Evolutionary conservation across 2,797 vertebrate species (phyloP).

Genomic region (Podarcis siculus): DNA sequence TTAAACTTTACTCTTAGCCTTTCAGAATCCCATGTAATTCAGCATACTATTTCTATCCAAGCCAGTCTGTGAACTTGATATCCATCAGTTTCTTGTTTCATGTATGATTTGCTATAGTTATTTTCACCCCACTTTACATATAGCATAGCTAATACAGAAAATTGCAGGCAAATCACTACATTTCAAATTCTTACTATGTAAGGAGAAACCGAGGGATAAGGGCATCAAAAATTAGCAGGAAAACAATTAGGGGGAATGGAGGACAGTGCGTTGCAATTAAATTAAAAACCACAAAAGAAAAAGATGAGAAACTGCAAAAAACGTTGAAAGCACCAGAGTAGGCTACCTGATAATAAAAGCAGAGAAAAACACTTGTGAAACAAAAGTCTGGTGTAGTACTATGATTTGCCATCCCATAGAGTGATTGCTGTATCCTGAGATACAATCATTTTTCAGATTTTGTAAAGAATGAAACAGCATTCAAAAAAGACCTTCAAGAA

Average conservation of each 20-base stretch:
- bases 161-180: background rate
- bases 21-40: background rate
- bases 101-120: background rate
- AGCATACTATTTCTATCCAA: background rate
- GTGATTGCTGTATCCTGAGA: slow-evolving; percentile 14
- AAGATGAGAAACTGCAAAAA: slow-evolving; percentile 28
- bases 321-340: slow-evolving; percentile 2
- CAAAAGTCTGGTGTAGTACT: slow-evolving; percentile 50
- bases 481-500: slow-evolving; percentile 60
- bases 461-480: slow-evolving; percentile 55
- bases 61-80: background rate
- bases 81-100: background rate
- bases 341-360: slow-evolving; percentile 27
- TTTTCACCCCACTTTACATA: background rate
- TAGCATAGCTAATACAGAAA: background rate
- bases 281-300: slow-evolving; percentile 18
- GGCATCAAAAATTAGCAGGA: background rate
- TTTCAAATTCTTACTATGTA: background rate
- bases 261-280: background rate
- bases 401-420: slow-evolving; percentile 38
- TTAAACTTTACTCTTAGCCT: background rate
- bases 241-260: background rate
- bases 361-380: slow-evolving; percentile 49
- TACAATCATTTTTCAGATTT: slow-evolving; percentile 38
- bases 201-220: background rate